Evolutionary conservation across 2,797 vertebrate species (phyloP), one percentile per base, ranked within the genome.

Genomic region (Sebastes kiyomatsui): DNA sequence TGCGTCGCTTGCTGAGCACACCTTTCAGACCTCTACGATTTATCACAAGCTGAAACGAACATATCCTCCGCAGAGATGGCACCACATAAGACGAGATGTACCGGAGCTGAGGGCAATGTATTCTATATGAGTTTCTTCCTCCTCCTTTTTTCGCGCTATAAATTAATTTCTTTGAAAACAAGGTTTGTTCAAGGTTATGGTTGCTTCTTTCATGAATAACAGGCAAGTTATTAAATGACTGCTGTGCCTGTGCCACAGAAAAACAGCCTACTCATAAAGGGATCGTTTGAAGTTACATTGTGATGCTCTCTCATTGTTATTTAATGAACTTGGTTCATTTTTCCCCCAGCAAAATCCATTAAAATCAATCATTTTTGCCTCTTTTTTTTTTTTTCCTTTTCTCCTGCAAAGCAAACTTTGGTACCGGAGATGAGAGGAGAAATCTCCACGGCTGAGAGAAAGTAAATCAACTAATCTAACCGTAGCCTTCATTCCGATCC

Each of bases 231-330:
- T 88, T 89, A 87, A 89, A 90, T 75, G 85, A 68, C 70, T 83
- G 81, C 75, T 20, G 18, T 59, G 83, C 75, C 55, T 82, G 64
- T 68, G 64, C 77, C 80, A 82, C 81, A 80, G 73, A 86, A 84
- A 87, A 86, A 87, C 74, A 84, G 79, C 75, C 72, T 33, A 67
- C 72, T 91, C 90, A 90, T 79, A 77, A 83, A 90, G 68, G 71
- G 69, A 86, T 83, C 49, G 72, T 93, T 90, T 93, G 87, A 94
- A 91, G 90, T 90, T 85, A 69, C 82, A 87, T 85, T 89, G 88
- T 83, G 83, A 90, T 84, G 82, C 82, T 85, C 81, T 54, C 72
- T 91, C 87, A 85, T 89, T 92, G 84, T 90, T 92, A 92, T 91
- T 93, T 92, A 89, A 93, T 92, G 88, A 92, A 89, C 87, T 85